These are phyloP conservation scores for Larimichthys crocea DNA, from an alignment of 2,113 vertebrate genomes.

Conservation along the genomic window DNA sequence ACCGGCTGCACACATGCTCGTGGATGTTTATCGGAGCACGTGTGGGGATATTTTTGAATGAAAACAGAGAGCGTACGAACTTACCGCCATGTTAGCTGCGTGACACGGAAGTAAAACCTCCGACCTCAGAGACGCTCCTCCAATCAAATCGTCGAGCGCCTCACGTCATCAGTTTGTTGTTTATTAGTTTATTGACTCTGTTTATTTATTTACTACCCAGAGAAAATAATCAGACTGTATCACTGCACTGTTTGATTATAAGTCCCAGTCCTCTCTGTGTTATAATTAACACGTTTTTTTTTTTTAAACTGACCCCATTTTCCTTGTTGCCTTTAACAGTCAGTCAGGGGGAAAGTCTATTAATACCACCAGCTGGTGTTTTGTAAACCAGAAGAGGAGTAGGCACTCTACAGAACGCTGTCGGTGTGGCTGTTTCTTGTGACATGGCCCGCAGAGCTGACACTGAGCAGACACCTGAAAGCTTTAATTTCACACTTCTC, in stretches of 20 bases:
- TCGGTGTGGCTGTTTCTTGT: slow-evolving; percentile 36
- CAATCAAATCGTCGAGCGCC: slow-evolving; percentile 62
- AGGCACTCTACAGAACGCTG: slow-evolving; percentile 9
- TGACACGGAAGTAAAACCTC: slow-evolving; percentile 73
- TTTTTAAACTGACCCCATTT: slow-evolving; percentile 47
- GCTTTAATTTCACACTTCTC: neutral
- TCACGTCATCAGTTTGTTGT: slow-evolving; percentile 30
- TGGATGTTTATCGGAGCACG: neutral
- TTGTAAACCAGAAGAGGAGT: slow-evolving; percentile 51
- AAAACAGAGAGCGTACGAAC: slow-evolving; percentile 45
- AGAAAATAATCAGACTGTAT: neutral
- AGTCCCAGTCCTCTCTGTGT: accelerated
- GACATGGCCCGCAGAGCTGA: slow-evolving; percentile 71
- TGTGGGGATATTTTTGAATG: slow-evolving; percentile 5
- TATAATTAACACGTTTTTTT: slow-evolving; percentile 61
- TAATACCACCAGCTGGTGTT: slow-evolving; percentile 66
- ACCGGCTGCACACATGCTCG: accelerated
- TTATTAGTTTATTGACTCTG: neutral
- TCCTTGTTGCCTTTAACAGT: slow-evolving; percentile 23
- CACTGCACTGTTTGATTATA: neutral
- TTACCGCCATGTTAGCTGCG: slow-evolving; percentile 78
- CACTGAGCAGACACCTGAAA: slow-evolving; percentile 23
- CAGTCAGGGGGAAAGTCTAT: slow-evolving; percentile 59
- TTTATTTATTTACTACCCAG: neutral
- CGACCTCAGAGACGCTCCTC: slow-evolving; percentile 40